These are phyloP conservation scores for Myxocyprinus asiaticus DNA, from an alignment of 2,113 vertebrate genomes.

Conservation along the genomic window DNA sequence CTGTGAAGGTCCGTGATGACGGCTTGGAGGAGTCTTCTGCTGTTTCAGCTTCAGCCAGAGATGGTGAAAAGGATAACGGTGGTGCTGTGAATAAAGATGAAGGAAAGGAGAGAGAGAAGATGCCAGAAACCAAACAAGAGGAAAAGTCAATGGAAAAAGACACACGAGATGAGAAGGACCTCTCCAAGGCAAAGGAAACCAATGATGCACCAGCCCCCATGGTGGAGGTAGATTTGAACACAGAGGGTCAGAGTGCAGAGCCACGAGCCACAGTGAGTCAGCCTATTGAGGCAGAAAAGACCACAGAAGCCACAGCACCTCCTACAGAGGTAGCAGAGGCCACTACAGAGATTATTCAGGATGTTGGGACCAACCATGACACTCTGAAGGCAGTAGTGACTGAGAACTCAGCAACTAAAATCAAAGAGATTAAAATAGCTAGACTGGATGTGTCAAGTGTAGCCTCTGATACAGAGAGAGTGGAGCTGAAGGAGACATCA, in stretches of 20 bases:
- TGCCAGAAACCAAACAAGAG: constrained; percentile 23
- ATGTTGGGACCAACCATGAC: constrained; percentile 39
- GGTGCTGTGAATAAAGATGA: constrained; percentile 45
- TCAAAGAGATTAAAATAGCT: constrained; percentile 87
- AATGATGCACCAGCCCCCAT: neutral
- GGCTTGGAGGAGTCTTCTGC: too few relatives aligned
- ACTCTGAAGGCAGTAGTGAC: constrained; percentile 39
- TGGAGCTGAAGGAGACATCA: constrained; percentile 83
- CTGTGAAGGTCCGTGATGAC: too few relatives aligned
- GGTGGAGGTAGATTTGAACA: constrained; percentile 23
- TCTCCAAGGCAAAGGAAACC: constrained; percentile 5
- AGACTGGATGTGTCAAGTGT: constrained; percentile 93
- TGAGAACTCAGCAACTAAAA: constrained; percentile 51
- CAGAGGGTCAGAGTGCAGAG: neutral
- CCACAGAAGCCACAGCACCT: too few relatives aligned
- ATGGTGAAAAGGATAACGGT: constrained; percentile 55
- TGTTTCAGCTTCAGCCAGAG: neutral
- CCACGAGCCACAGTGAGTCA: neutral
- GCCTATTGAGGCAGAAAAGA: constrained; percentile 21
- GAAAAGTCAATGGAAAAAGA: constrained; percentile 28
- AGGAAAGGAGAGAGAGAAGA: neutral
- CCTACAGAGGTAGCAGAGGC: neutral
- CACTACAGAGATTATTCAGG: neutral
- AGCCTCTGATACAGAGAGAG: constrained; percentile 88
- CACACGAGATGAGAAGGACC: neutral